Base-by-base conservation (phyloP, 2,888 invertebrate genomes). In the Philopedon plagiatum region DNA sequence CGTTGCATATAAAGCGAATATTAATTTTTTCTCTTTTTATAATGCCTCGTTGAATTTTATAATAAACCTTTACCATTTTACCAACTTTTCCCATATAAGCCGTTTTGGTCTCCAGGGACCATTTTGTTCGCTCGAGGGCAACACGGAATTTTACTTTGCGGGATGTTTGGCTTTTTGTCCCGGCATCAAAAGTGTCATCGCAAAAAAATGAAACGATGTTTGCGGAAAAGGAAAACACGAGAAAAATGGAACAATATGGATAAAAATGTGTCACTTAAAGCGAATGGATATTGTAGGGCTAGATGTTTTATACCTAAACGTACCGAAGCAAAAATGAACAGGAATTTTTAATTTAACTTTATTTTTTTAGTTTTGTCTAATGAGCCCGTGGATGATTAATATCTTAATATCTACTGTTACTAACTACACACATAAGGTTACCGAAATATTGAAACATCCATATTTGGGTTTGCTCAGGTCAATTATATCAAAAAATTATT, bases 91-190 rank as follows among this genome's bases (percentile, higher is more conserved):
- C 51, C 51, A 63, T 63, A 63, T 57, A 8, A 57, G 57, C 39
- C 57, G 29, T n/a, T 18, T 1, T 32, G 57, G 65, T 57, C 65
- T 65, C 41, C 18, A 19, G 65, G 32, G 57, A 65, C 23, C 65
- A 57, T 57, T 65, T 65, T 65, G 65, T 57, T 29, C 9, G 56
- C 23, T 46, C 29, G 13, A n/a, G 56, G 44, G 56, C 32, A 57
- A 65, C 65, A 65, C 44, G 65, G 65, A 57, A 41, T 41, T 44
- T 56, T 29, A 65, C 65, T 65, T 65, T 44, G 65, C 56, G 57
- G 65, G 34, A 65, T 56, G 65, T 65, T 65, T 41, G 65, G 54
- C 64, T 57, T 57, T 57, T 57, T 44, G 65, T 57, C 29, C 57
- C 8, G 32, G 29, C 11, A 41, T 44, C 57, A 65, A 57, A 57